Evolutionary conservation across 2,113 vertebrate genomes (phyloP), one percentile per base, ranked within the genome.

Genomic region (Aramus guarauna): DNA sequence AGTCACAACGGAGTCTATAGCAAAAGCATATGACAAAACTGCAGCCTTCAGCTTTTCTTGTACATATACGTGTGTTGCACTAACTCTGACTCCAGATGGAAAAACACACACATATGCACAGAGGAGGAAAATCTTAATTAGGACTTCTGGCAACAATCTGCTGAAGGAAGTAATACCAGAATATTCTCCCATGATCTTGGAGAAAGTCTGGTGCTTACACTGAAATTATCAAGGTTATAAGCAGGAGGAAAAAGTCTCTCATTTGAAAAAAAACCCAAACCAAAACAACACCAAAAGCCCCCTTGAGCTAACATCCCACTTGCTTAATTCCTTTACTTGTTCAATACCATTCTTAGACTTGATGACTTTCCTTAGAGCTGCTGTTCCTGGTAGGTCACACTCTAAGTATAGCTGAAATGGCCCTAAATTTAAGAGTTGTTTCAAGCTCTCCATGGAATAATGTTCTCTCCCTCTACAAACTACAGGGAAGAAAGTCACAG

Each of bases 31-130:
- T 74, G 83, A 94, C 56, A 96, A 81, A 97, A 96, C 86, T 94
- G 94, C 89, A 96, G 18, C 39, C 73, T 95, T 94, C 95, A 95
- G 89, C 87, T 96, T 96, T 96, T 94, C 91, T 78, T 94, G 91
- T 81, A 92, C 64, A 52, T 95, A 75, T 77, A 87, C 9, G 69
- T 77, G 92, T 60, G 56, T 64, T 82, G 90, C 88, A 85, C 85
- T 82, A 85, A 76, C 45, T 55, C 59, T 67, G 56, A 85, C 50
- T 83, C 58, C 92, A 94, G 75, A 94, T 83, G 79, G 85, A 88
- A 95, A 94, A 94, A 88, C 48, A 73, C 62, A 90, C 39, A 80
- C 41, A 53, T 17, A 55, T 23, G 71, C n/a, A 73, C 4, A 45
- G 67, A 89, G 56, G 32, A 87, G 86, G 72, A 94, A 90, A 95